Evolutionary conservation across 1,140 invertebrate species (phyloP).

Genomic region (Drosophila biarmipes): DNA sequence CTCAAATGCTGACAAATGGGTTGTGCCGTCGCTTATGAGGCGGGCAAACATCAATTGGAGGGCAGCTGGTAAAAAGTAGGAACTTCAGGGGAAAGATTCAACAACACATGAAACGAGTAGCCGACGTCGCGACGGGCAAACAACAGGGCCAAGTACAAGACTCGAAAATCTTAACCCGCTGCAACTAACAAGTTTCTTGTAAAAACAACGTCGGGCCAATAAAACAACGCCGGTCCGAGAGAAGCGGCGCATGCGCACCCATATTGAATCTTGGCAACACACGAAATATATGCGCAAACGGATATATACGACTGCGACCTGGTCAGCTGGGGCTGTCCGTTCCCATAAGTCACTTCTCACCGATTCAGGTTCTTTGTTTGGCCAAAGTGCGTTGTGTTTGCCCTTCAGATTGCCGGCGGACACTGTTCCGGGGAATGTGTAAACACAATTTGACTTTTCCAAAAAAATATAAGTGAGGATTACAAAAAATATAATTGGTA

Average conservation of each 20-base stretch:
- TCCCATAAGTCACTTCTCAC: conserved; percentile 68
- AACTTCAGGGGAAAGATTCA: conserved; percentile 22
- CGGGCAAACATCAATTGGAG: conserved; percentile 61
- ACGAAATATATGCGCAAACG: not conserved
- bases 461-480: not conserved
- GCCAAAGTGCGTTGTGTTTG: conserved; percentile 50
- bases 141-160: conserved; percentile 40
- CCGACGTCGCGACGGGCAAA: conserved; percentile 69
- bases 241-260: conserved; percentile 65
- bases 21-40: conserved; percentile 35
- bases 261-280: conserved; percentile 36
- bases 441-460: not conserved
- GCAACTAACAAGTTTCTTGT: conserved; percentile 82
- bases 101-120: conserved; percentile 54
- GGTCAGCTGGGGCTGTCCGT: conserved; percentile 52
- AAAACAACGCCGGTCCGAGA: conserved; percentile 60
- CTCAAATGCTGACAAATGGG: conserved; percentile 76
- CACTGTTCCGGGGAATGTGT: conserved; percentile 19
- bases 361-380: conserved; percentile 35
- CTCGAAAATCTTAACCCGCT: conserved; percentile 64
- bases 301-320: conserved; percentile 31
- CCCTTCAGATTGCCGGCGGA: conserved; percentile 29
- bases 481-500: too few relatives aligned
- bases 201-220: conserved; percentile 75
- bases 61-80: conserved; percentile 63